phyloP scores from a whole-genome alignment of 2,888 invertebrate genomes.

The Pachymerium ferrugineum region DNA sequence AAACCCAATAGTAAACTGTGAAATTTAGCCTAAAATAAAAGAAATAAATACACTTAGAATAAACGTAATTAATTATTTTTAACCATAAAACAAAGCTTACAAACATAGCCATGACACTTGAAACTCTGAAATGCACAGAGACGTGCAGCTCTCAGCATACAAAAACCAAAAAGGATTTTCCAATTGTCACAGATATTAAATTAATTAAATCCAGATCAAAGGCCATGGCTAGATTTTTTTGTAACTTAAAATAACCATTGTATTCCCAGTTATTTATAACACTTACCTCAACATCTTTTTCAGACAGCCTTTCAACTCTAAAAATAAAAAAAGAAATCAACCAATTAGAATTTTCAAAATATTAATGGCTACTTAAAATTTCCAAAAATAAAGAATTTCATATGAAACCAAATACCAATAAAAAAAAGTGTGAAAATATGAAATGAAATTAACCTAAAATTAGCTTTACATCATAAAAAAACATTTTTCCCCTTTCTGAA shows the following conservation, averaged over 20 bases:
- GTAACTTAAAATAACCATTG: neutral
- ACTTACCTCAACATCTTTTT: conserved; percentile 40
- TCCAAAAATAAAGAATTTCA: neutral
- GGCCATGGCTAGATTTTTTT: neutral
- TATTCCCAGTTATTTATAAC: neutral
- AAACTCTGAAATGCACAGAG: no score
- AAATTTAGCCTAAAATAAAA: conserved; percentile 52
- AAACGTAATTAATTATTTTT: no score
- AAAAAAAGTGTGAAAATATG: no score
- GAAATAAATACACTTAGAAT: neutral
- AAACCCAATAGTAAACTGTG: conserved; percentile 56
- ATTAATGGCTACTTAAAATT: neutral
- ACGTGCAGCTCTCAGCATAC: neutral
- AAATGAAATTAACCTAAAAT: no score
- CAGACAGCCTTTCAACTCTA: conserved; percentile 39
- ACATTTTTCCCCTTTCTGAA: neutral
- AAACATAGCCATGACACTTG: neutral
- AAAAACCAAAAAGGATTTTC: neutral
- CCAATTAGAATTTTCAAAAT: neutral
- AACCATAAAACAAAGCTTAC: no score
- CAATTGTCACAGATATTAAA: neutral
- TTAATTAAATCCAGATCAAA: neutral
- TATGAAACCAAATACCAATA: no score
- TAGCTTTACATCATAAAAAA: no score
- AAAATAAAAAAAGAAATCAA: conserved; percentile 31